Evolutionary conservation across 2,113 vertebrate genomes (phyloP), one percentile per base, ranked within the genome.

Genomic region (Solea senegalensis): DNA sequence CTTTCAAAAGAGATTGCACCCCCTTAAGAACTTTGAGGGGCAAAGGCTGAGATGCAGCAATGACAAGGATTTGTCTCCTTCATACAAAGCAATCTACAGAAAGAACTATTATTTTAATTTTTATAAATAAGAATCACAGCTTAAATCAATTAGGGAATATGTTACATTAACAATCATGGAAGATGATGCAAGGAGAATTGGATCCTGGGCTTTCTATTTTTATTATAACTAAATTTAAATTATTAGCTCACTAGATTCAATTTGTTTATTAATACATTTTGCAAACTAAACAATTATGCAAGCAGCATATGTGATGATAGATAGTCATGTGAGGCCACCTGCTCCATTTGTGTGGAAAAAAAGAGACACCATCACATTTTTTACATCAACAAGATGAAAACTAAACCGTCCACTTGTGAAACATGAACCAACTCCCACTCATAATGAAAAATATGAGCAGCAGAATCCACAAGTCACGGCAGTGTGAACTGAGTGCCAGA

Each of bases 1-100:
- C 71, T 86, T 88, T 76, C 50, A 54, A 69, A 65, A 78, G 69
- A 80, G 82, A 86, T 89, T 84, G 86, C 21, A 44, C 80, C 58
- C 65, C 73, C 80, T 21, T 21, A 21, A 72, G 70, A 64, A 34
- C 34, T 2, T 34, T 34, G 34, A 34, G 34, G 34, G 34, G 34
- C 34, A 77, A 88, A 84, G 79, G 71, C 71, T 69, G 59, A 84
- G 83, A 78, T 77, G 43, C 76, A 83, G 74, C 67, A 78, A 72
- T 74, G 70, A 67, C 56, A 73, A 72, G 65, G 67, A 72, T 83
- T 88, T 85, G 46, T 57, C 62, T 43, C 39, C 44, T 51, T 69
- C 60, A 74, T 40, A 34, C 34, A 67, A 64, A 72, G 55, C 27
- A 61, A 3, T 34, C 34, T 6, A 3, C 34, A 34, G 34, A 34